A percentile compares a stretch with the other conserved stretches of the same genome.
phyloP scores from a whole-genome alignment of 2,113 vertebrate species.

The Ahaetulla prasina region DNA sequence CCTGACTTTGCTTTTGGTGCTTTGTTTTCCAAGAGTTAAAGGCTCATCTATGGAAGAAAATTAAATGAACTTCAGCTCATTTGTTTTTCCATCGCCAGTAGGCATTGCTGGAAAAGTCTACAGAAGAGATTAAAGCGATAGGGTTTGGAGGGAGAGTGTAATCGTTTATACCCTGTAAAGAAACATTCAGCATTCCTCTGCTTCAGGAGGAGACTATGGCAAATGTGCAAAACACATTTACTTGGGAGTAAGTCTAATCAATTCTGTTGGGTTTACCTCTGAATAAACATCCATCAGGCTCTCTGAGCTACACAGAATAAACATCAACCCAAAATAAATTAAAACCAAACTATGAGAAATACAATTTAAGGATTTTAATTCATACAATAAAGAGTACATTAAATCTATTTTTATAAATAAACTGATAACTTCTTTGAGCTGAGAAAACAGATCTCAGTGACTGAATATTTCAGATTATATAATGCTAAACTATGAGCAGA shows the following conservation, averaged over 20 bases:
- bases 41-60: slow-evolving; percentile 50
- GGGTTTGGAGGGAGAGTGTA: slow-evolving; percentile 48
- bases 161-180: slow-evolving; percentile 38
- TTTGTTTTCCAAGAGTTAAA: slow-evolving; percentile 41
- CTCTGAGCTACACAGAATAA: not conserved
- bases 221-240: not conserved
- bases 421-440: not conserved
- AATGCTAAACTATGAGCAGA: not conserved
- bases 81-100: slow-evolving; percentile 57
- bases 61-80: slow-evolving; percentile 52
- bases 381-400: not conserved
- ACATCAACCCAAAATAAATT: not conserved
- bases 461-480: not conserved
- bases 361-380: not conserved
- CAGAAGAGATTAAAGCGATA: slow-evolving; percentile 51
- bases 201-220: not conserved
- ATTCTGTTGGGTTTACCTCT: not conserved
- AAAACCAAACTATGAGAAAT: not conserved
- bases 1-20: not conserved
- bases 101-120: slow-evolving; percentile 50
- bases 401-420: not conserved
- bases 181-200: slow-evolving; percentile 9
- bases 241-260: not conserved
- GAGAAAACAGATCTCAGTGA: not conserved
- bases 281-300: not conserved